Percentiles rank a stretch among this genome's conserved stretches.
Evolutionary conservation across 2,113 vertebrate genomes (phyloP).

Genomic region (Anhinga rufa): DNA sequence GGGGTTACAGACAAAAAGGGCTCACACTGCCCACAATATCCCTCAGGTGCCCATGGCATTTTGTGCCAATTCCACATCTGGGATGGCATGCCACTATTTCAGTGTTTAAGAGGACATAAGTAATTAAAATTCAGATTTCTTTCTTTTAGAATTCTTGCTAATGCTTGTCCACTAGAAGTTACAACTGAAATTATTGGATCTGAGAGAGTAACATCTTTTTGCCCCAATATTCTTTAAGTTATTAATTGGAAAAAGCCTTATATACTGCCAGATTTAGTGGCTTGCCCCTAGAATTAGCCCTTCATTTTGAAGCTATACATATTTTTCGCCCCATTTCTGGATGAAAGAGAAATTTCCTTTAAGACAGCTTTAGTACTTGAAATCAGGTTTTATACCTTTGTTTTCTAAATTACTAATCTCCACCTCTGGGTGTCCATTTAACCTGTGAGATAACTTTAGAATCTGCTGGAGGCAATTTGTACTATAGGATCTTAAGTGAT

Average conservation of each 20-base stretch:
- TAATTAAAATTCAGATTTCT: background rate
- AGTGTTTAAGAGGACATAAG: background rate
- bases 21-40: background rate
- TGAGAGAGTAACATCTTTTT: background rate
- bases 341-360: background rate
- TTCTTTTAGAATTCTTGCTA: background rate
- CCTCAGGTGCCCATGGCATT: background rate
- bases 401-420: slow-evolving; percentile 10
- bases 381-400: background rate
- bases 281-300: background rate
- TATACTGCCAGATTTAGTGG: background rate
- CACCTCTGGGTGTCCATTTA: background rate
- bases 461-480: background rate
- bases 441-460: slow-evolving; percentile 21
- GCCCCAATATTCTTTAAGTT: background rate
- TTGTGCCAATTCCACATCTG: background rate
- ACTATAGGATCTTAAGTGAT: background rate
- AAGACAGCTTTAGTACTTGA: background rate
- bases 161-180: background rate
- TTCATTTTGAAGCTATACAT: too few species aligned
- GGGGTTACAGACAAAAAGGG: background rate
- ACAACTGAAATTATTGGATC: background rate
- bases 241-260: background rate
- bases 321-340: too few species aligned
- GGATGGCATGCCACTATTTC: background rate